These are phyloP conservation scores for Serilophus lunatus DNA, from an alignment of 2,113 vertebrate species.

Conservation along the genomic window DNA sequence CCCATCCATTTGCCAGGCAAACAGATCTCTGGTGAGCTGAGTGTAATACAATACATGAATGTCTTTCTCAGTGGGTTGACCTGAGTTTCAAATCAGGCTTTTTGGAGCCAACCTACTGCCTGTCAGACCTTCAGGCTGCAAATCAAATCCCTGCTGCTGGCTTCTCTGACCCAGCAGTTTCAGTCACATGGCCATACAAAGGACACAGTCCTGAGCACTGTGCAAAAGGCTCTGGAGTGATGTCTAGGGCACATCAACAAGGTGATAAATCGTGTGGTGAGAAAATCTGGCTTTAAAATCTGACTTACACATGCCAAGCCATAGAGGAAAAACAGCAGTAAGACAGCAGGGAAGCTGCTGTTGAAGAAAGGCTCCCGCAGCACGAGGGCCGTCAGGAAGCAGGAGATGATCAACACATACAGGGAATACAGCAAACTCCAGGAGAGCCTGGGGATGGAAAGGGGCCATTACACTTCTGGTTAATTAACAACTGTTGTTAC, in stretches of 20 bases:
- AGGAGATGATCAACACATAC: constrained; percentile 41
- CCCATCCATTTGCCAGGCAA: background rate
- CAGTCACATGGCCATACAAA: background rate
- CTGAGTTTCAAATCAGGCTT: background rate
- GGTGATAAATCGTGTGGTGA: rapidly evolving
- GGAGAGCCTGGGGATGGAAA: constrained; percentile 60
- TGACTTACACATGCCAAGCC: constrained; percentile 70
- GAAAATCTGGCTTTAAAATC: background rate
- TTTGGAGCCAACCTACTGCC: background rate
- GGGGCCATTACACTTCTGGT: background rate
- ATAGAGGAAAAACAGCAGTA: constrained; percentile 58
- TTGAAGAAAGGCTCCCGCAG: background rate
- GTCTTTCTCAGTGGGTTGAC: background rate
- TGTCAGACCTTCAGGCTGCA: background rate
- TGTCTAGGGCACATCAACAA: rapidly evolving
- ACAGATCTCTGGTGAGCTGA: background rate
- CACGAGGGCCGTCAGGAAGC: constrained; percentile 7
- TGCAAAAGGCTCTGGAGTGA: background rate
- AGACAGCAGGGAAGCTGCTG: constrained; percentile 45
- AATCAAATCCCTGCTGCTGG: background rate
- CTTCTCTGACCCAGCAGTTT: no score
- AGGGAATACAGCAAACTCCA: constrained; percentile 63
- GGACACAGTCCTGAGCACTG: background rate
- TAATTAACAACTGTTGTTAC: no score
- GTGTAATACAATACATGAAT: background rate